A percentile compares a stretch with the other conserved stretches of the same genome.
phyloP scores from a whole-genome alignment of 2,113 vertebrate species.

The Spermophilus dauricus region DNA sequence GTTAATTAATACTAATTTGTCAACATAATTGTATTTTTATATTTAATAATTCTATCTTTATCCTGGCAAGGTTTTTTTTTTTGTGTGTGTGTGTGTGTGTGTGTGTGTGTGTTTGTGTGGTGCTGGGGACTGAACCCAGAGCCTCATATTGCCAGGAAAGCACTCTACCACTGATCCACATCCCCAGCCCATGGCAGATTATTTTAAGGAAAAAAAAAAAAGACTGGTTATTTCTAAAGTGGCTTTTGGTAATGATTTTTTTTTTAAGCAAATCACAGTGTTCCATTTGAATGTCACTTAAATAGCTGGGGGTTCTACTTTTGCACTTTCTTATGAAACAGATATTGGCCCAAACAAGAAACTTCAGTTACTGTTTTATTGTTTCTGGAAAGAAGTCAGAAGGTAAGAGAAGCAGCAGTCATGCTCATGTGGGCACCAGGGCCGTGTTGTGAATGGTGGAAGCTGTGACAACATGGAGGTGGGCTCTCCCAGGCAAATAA shows the following conservation, averaged over 20 bases:
- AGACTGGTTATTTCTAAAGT: neutral
- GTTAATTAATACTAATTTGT: neutral
- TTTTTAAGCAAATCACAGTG: neutral
- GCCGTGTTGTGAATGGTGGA: neutral
- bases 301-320: neutral
- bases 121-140: too few species aligned
- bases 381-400: neutral
- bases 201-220: slow-evolving; percentile 4
- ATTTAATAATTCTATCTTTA: neutral
- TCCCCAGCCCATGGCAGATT: neutral
- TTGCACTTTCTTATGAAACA: neutral
- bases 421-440: too few species aligned
- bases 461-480: too few species aligned
- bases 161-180: too few species aligned
- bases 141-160: too few species aligned
- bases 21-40: neutral
- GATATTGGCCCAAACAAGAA: neutral
- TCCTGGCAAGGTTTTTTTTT: too few species aligned
- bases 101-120: too few species aligned
- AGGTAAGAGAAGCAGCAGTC: neutral
- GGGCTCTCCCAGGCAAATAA: neutral
- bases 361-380: neutral
- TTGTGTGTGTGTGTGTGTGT: too few species aligned
- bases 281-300: neutral
- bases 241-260: neutral